Conservation (phyloP, 2,113 vertebrate genomes). For the Notechis scutatus region DNA sequence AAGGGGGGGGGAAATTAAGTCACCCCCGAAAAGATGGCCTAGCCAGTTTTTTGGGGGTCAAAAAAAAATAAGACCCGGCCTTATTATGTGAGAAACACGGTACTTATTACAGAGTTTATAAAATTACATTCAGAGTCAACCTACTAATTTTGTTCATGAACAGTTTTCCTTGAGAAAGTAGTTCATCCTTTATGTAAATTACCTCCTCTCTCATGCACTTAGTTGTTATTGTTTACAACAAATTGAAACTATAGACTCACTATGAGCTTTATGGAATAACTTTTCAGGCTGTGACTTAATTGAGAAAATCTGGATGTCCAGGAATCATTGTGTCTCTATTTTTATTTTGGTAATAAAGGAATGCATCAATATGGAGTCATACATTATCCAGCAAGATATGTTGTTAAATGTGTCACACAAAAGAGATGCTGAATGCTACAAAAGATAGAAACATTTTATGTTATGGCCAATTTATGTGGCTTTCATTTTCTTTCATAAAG, state of each 20-base stretch:
- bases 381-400: background rate
- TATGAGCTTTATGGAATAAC: background rate
- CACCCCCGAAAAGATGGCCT: too few relatives aligned
- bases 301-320: background rate
- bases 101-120: too few relatives aligned
- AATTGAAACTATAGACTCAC: background rate
- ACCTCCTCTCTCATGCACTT: background rate
- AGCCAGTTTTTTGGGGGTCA: too few relatives aligned
- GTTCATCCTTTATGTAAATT: background rate
- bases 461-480: background rate
- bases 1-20: too few relatives aligned
- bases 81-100: too few relatives aligned
- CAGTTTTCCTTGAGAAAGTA: background rate
- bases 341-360: slow-evolving; percentile 10
- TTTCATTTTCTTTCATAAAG: slow-evolving; percentile 25
- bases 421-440: slow-evolving; percentile 13
- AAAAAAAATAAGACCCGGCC: too few relatives aligned
- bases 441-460: background rate
- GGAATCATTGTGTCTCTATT: background rate
- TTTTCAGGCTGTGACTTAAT: background rate
- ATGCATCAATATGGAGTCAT: background rate
- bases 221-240: slow-evolving; percentile 3
- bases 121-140: background rate
- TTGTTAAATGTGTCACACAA: background rate
- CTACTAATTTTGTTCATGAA: background rate